Evolutionary conservation across 2,113 vertebrate species (phyloP).

Genomic region (Hemicordylus capensis): DNA sequence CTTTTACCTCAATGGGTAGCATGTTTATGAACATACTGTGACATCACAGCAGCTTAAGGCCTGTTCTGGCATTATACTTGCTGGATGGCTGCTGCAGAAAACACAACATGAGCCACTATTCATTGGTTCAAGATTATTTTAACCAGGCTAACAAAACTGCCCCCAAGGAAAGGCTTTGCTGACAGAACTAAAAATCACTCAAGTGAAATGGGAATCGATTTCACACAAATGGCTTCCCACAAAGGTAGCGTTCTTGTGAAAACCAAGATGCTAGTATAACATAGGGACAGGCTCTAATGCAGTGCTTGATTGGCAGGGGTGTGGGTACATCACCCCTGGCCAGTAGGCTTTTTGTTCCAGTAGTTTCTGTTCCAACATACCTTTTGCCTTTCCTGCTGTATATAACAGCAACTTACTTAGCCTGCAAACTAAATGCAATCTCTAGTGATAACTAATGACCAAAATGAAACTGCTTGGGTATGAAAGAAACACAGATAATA

Average conservation of each 20-base stretch:
- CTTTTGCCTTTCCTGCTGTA: not conserved
- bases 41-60: not conserved
- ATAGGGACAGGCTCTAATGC: not conserved
- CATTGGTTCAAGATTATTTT: not conserved
- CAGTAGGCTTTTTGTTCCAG: not conserved
- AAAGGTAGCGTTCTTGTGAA: not conserved
- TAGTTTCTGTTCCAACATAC: not conserved
- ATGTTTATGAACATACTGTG: not conserved
- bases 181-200: not conserved
- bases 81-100: not conserved
- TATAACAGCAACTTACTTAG: not conserved
- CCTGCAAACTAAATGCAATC: slow-evolving; percentile 10
- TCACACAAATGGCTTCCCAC: not conserved
- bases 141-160: not conserved
- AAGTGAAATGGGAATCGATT: not conserved
- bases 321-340: not conserved
- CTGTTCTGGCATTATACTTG: not conserved
- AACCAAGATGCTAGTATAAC: not conserved
- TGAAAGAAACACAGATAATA: slow-evolving; percentile 3
- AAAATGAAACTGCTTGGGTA: not conserved
- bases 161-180: not conserved
- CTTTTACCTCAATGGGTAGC: not conserved
- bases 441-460: slow-evolving; percentile 11
- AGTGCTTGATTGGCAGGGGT: not conserved
- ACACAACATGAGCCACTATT: not conserved